These are phyloP conservation scores for Ceyx cyanopectus DNA, from an alignment of 2,113 vertebrate species.

Conservation along the genomic window DNA sequence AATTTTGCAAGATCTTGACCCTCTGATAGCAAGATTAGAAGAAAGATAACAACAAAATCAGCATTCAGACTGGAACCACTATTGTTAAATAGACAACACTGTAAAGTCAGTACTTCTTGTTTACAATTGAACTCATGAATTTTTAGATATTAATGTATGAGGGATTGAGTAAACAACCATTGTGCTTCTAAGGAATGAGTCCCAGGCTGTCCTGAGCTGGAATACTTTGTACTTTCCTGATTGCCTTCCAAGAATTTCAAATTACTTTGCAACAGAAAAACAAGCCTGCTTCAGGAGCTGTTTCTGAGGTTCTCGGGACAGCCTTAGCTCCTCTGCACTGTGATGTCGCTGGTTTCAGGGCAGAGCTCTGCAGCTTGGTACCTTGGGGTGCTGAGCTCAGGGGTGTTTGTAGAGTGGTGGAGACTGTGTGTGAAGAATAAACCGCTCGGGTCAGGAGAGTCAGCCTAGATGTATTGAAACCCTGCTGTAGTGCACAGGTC, in stretches of 20 bases:
- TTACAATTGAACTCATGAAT: slow-evolving; percentile 61
- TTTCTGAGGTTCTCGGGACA: not conserved
- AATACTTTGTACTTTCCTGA: slow-evolving; percentile 74
- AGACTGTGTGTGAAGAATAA: not conserved
- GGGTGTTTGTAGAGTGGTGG: not conserved
- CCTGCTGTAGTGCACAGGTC: not conserved
- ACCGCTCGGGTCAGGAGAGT: not conserved
- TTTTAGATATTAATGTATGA: slow-evolving; percentile 70
- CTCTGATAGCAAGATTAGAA: slow-evolving; percentile 26
- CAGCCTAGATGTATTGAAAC: not conserved
- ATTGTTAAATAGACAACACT: slow-evolving; percentile 42
- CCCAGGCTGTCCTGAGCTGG: slow-evolving; percentile 69
- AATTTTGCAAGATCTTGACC: slow-evolving; percentile 29
- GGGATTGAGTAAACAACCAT: slow-evolving; percentile 67
- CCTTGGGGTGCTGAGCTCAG: accelerated
- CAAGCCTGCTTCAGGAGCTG: slow-evolving; percentile 10
- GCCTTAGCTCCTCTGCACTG: not conserved
- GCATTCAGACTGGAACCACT: slow-evolving; percentile 19
- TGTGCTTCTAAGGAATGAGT: slow-evolving; percentile 70
- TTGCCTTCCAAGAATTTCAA: slow-evolving; percentile 74
- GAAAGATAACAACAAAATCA: slow-evolving; percentile 35
- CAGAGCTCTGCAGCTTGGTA: not conserved
- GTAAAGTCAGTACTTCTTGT: slow-evolving; percentile 43
- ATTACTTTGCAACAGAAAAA: slow-evolving; percentile 67
- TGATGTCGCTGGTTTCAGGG: not conserved